A percentile compares a stretch with the other conserved stretches of the same genome.
These are phyloP conservation scores for Agrochola litura DNA, from an alignment of 2,888 invertebrate species.

Conservation along the genomic window DNA sequence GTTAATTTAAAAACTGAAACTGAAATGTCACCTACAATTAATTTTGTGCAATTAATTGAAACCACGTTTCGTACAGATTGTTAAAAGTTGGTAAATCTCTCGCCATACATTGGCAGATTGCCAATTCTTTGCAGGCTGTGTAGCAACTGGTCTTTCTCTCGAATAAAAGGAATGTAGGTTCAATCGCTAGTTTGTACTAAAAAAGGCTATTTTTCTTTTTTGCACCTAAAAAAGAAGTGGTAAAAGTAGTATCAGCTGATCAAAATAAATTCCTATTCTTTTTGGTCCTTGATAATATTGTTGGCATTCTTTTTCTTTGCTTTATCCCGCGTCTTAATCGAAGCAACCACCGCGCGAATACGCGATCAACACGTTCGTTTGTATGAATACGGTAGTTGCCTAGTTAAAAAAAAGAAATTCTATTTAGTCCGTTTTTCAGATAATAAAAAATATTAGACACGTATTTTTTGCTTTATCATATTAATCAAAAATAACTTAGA, in stretches of 20 bases:
- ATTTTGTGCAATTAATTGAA: slow-evolving; percentile 24
- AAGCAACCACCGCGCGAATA: too few relatives aligned
- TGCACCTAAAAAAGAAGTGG: too few relatives aligned
- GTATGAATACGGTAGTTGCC: too few relatives aligned
- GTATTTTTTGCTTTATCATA: too few relatives aligned
- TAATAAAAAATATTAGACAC: too few relatives aligned
- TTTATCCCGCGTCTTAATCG: too few relatives aligned
- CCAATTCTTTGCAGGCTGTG: slow-evolving; percentile 23
- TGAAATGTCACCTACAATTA: background rate
- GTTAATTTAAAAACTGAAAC: background rate
- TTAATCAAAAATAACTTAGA: too few relatives aligned
- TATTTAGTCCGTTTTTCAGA: too few relatives aligned
- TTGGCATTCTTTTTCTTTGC: too few relatives aligned
- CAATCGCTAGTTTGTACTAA: background rate
- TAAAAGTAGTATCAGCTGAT: background rate
- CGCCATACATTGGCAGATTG: slow-evolving; percentile 41
- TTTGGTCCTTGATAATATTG: background rate
- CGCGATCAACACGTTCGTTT: too few relatives aligned
- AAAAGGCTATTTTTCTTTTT: too few relatives aligned
- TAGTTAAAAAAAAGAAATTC: too few relatives aligned
- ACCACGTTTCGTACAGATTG: slow-evolving; percentile 30
- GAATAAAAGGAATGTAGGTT: slow-evolving; percentile 15
- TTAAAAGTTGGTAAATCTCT: slow-evolving; percentile 44
- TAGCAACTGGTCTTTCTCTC: slow-evolving; percentile 28
- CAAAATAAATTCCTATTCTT: background rate